Percentiles rank a stretch among this genome's conserved stretches.
These are phyloP conservation scores for Zoanthus sociatus DNA, from an alignment of 92 coral and sea anemone species.

Conservation along the genomic window DNA sequence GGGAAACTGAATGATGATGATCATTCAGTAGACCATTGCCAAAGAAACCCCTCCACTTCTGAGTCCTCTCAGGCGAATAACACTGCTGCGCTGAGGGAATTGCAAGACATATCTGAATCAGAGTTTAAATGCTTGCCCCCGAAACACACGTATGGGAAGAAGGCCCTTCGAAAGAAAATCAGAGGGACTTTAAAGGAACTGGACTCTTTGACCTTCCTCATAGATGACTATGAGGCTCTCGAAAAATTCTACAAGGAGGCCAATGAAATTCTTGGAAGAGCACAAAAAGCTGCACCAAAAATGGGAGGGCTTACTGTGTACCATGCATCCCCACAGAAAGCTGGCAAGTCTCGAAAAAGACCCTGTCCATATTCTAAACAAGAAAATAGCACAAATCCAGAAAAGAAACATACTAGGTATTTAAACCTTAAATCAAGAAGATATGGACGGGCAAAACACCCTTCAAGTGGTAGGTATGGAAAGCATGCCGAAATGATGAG, in stretches of 20 bases:
- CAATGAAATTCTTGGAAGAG: not conserved
- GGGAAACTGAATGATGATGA: not conserved
- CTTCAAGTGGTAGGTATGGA: constrained; percentile 12
- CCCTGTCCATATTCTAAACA: not conserved
- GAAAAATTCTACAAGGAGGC: not conserved
- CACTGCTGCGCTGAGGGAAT: not conserved
- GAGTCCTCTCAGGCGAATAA: not conserved
- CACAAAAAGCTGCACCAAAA: not conserved
- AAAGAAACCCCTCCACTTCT: not conserved
- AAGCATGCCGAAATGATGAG: constrained; percentile 8
- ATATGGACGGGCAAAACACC: constrained; percentile 47
- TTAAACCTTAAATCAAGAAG: constrained; percentile 18
- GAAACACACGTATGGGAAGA: constrained; percentile 2
- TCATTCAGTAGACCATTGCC: not conserved
- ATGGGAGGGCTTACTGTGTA: not conserved
- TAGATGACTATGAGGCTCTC: constrained; percentile 14
- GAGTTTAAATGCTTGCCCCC: not conserved
- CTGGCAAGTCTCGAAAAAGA: not conserved
- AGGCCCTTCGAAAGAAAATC: not conserved
- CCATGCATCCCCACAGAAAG: not conserved
- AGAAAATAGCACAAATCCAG: not conserved
- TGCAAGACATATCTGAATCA: not conserved
- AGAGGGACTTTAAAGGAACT: constrained; percentile 8
- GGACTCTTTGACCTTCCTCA: not conserved
- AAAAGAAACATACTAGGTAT: not conserved